phyloP scores from a whole-genome alignment of 2,888 invertebrate genomes.

The Ichneumoninae sp. region DNA sequence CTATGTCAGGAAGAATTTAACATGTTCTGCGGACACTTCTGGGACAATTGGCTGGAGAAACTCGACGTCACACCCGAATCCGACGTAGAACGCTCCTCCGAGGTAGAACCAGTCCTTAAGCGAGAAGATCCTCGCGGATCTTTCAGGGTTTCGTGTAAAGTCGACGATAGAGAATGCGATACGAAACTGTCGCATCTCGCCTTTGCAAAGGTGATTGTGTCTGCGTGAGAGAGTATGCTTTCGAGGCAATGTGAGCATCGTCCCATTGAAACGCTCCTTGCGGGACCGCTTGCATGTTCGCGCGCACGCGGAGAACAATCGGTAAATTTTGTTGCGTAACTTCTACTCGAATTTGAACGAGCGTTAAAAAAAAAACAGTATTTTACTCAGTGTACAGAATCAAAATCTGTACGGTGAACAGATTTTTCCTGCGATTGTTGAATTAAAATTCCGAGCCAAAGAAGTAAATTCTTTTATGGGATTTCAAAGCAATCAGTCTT shows the following conservation, averaged over 20 bases:
- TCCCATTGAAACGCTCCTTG: neutral
- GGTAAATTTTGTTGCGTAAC: neutral
- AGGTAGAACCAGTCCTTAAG: constrained; percentile 73
- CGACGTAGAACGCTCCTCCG: constrained; percentile 75
- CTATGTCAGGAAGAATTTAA: constrained; percentile 62
- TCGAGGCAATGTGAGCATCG: constrained; percentile 7
- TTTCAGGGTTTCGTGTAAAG: constrained; percentile 57
- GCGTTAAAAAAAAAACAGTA: neutral
- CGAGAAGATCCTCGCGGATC: constrained; percentile 37
- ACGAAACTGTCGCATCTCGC: constrained; percentile 49
- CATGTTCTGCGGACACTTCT: constrained; percentile 69
- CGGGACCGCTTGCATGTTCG: neutral
- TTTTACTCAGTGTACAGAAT: neutral
- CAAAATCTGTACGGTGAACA: neutral
- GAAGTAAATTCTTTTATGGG: neutral
- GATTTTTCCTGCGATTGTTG: neutral
- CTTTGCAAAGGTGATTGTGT: constrained; percentile 65
- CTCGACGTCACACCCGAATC: constrained; percentile 80
- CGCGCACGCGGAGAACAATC: neutral
- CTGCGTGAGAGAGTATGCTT: constrained; percentile 16
- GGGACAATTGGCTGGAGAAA: constrained; percentile 78
- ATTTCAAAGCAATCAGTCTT: neutral
- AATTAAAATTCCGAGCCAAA: neutral
- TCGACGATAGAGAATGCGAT: constrained; percentile 52
- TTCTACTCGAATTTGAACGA: neutral